Evolutionary conservation across 92 coral and sea anemone species (phyloP), one percentile per base, ranked within the genome.

Genomic region (Zoanthus sociatus): DNA sequence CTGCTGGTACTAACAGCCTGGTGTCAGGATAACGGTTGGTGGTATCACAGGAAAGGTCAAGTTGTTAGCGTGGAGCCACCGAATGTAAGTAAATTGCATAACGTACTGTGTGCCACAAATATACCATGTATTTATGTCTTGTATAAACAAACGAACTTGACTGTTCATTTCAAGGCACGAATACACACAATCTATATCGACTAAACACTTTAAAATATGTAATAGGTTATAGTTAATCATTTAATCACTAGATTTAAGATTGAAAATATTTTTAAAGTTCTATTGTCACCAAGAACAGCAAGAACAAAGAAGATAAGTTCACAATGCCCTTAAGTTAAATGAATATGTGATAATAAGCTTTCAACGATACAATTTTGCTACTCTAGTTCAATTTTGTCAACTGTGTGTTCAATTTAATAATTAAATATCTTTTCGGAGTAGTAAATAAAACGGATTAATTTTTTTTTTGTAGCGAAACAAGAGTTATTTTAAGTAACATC

Each of bases 11-110:
- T 95, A 33, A 95, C 93, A 3, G 85, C 98, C 6, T 95, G 98
- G 98, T 95, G 98, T 71, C 95, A 93, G 73, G 98, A 95, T 44
- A 88, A 95, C 48, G 96, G 98, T 2, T 95, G 98, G 98, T 95
- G 98, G 98, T 81, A 81, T 4, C 88, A 84, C 13, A 87, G 71
- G 48, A 82, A 91, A 18, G 91, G 88, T 0, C 84, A 92, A 78
- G 89, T 93, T 3, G 83, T 95, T 16, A 95, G 89, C 32, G 96
- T 95, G n/a, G 98, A 95, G 2, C 71, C 90, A 1, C 98, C 98
- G 1, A 92, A 95, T 90, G 98, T 95, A 74, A 74, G 94, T 83
- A 45, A 61, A 30, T 9, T 69, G 74, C 10, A 69, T 30, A 30
- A 33, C 2, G 14, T 30, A 26, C 46, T 20, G 7, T 7, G 2